Conservation (phyloP, 2,113 vertebrate genomes). For the Prunella fulvescens region DNA sequence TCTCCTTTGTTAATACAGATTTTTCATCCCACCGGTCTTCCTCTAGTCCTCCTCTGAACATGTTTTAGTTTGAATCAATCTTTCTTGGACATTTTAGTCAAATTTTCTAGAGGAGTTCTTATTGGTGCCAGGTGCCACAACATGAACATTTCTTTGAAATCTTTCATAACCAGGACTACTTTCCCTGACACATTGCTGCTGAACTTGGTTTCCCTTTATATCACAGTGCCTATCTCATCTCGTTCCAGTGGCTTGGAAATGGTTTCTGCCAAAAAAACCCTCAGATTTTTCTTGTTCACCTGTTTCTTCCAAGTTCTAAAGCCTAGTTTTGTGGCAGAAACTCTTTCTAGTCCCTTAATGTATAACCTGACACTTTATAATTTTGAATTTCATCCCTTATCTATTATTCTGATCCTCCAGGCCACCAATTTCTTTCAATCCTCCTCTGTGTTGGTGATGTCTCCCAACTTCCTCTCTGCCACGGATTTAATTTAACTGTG, state of each 20-base stretch:
- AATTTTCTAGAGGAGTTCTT: not conserved
- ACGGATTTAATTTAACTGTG: constrained; percentile 57
- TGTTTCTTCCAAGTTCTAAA: not conserved
- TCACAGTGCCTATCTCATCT: not conserved
- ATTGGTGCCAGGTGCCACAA: not conserved
- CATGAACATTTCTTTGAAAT: not conserved
- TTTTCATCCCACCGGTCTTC: not conserved
- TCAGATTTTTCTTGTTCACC: not conserved
- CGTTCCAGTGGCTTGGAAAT: not conserved
- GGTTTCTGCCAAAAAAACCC: not conserved
- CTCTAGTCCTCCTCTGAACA: not conserved
- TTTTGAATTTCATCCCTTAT: constrained; percentile 11
- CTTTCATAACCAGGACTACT: not conserved
- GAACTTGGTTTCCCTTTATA: not conserved
- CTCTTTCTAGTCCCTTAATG: constrained; percentile 3
- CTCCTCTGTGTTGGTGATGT: constrained; percentile 3
- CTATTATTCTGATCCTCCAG: constrained; percentile 45
- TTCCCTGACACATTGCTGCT: not conserved
- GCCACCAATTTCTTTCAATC: constrained; percentile 5
- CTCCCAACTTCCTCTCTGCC: not conserved
- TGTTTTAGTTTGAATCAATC: not conserved
- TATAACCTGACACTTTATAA: not conserved
- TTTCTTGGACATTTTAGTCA: not conserved
- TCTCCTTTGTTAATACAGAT: not conserved
- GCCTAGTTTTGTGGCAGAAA: not conserved